Percentiles rank a stretch among this genome's conserved stretches.
Conservation (phyloP, 1,140 invertebrate genomes). For the Drosophila sechellia region DNA sequence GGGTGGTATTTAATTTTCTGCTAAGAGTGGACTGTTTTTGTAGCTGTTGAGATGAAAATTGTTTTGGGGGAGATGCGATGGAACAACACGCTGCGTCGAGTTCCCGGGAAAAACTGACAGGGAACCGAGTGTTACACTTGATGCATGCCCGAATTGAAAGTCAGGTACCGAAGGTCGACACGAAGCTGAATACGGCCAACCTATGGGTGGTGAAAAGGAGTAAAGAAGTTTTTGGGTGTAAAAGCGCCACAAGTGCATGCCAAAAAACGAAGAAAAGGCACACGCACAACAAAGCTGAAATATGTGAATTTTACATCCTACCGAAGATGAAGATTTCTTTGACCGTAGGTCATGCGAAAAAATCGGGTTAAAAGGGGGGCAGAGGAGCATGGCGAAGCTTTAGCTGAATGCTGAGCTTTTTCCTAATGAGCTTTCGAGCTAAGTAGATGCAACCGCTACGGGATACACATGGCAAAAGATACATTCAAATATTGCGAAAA, state of each 20-base stretch:
- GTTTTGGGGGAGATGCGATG: slow-evolving; percentile 9
- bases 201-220: slow-evolving; percentile 7
- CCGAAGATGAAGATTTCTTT: not conserved
- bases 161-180: slow-evolving; percentile 13
- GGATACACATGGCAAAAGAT: slow-evolving; percentile 20
- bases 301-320: not conserved
- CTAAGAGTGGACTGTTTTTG: slow-evolving; percentile 9
- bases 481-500: slow-evolving; percentile 9
- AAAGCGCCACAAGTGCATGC: slow-evolving; percentile 72
- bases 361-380: not conserved
- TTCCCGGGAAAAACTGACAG: slow-evolving; percentile 83
- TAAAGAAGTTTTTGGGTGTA: not conserved
- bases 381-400: slow-evolving; percentile 20
- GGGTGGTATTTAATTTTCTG: slow-evolving; percentile 6
- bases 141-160: slow-evolving; percentile 68
- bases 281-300: slow-evolving; percentile 3
- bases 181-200: slow-evolving; percentile 19
- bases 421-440: slow-evolving; percentile 15
- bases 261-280: slow-evolving; percentile 11
- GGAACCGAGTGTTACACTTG: slow-evolving; percentile 73
- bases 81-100: slow-evolving; percentile 72
- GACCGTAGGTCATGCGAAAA: not conserved
- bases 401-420: slow-evolving; percentile 40
- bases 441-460: slow-evolving; percentile 43
- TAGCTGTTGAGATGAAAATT: slow-evolving; percentile 5